A percentile compares a stretch with the other conserved stretches of the same genome.
Conservation (phyloP, 2,113 vertebrate species). For the Diglossa brunneiventris region DNA sequence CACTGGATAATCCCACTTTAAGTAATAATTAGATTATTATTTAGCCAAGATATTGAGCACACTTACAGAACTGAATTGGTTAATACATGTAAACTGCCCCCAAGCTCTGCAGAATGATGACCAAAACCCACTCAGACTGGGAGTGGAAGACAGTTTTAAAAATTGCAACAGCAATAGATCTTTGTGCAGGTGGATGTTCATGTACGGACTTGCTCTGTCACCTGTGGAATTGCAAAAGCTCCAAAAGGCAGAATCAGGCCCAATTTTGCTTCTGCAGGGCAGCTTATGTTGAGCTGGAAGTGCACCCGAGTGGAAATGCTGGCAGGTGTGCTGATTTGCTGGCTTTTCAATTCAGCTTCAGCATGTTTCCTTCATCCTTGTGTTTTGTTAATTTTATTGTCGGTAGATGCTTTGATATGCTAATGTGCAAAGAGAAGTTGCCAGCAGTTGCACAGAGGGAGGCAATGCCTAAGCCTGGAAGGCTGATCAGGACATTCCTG, state of each 20-base stretch:
- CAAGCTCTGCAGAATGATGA: neutral
- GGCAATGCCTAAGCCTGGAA: neutral
- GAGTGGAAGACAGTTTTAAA: neutral
- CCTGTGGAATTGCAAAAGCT: neutral
- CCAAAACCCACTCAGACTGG: accelerated
- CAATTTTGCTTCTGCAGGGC: neutral
- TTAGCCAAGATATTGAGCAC: neutral
- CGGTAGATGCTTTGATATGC: neutral
- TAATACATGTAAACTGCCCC: neutral
- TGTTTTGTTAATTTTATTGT: neutral
- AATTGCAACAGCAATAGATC: neutral
- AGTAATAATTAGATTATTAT: neutral
- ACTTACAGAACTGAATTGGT: neutral
- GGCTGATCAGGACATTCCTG: neutral
- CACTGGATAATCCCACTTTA: neutral
- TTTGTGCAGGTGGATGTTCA: neutral
- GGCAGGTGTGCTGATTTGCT: neutral
- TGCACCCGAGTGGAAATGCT: neutral
- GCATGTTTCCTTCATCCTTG: neutral
- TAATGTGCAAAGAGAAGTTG: neutral
- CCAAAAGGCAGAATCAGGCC: neutral
- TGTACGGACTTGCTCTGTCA: neutral
- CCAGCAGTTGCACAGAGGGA: neutral
- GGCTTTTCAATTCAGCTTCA: neutral
- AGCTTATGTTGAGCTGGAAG: neutral